Conservation (phyloP, 2,113 vertebrate genomes). For the Reinhardtius hippoglossoides region DNA sequence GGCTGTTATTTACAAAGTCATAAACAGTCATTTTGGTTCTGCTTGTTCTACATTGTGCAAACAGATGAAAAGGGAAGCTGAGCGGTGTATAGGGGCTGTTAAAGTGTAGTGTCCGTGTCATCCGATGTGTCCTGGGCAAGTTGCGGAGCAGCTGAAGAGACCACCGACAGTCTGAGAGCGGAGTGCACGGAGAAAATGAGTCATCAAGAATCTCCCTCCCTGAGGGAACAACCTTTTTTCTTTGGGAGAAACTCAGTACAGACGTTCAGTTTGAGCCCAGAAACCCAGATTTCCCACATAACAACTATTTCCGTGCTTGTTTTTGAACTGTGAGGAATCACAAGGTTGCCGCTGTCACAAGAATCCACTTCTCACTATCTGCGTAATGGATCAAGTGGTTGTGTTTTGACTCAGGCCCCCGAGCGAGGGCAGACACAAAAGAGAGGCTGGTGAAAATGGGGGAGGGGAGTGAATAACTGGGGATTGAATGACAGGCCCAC, state of each 20-base stretch:
- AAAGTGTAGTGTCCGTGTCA: slow-evolving; percentile 5
- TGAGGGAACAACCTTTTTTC: neutral
- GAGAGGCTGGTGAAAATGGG: slow-evolving; percentile 10
- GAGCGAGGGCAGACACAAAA: slow-evolving; percentile 16
- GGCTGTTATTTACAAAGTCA: slow-evolving; percentile 20
- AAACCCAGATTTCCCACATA: slow-evolving; percentile 16
- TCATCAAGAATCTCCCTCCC: slow-evolving; percentile 60
- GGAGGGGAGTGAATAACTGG: neutral
- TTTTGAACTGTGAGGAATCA: slow-evolving; percentile 27
- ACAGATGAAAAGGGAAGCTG: slow-evolving; percentile 40
- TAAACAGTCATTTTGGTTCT: slow-evolving; percentile 32
- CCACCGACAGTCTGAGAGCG: slow-evolving; percentile 20
- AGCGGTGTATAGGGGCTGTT: neutral
- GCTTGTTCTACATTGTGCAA: slow-evolving; percentile 26
- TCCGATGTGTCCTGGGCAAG: slow-evolving; percentile 19
- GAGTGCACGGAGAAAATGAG: slow-evolving; percentile 72
- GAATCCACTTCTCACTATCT: slow-evolving; percentile 8
- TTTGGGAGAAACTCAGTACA: neutral
- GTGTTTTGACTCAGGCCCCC: slow-evolving; percentile 28
- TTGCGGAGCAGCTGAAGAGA: slow-evolving; percentile 20
- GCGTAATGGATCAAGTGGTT: neutral
- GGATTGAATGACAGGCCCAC: neutral
- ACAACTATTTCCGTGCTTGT: neutral
- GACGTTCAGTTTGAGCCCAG: no score
- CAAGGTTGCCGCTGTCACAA: slow-evolving; percentile 3